phyloP scores from a whole-genome alignment of 35 echinoderm and acorn worm genomes.

The Heliocidaris tuberculata region DNA sequence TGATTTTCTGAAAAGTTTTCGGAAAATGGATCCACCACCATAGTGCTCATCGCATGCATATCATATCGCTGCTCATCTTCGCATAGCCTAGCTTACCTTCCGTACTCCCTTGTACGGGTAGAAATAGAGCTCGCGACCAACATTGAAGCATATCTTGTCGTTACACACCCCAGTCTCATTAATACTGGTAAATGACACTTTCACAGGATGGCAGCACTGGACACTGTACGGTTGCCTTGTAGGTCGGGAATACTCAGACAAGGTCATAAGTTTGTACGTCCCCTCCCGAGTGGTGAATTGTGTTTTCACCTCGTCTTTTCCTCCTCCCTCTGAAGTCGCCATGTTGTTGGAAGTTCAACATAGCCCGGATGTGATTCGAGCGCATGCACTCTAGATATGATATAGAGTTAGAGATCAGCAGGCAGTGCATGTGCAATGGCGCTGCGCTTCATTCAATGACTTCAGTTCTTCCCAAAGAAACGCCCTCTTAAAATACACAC shows the following conservation, averaged over 20 bases:
- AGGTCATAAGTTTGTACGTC: conserved; percentile 93
- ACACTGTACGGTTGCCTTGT: conserved; percentile 88
- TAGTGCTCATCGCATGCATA: too few relatives aligned
- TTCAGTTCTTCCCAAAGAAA: too few relatives aligned
- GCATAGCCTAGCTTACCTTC: conserved; percentile 96
- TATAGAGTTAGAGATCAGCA: too few relatives aligned
- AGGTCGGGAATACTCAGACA: conserved; percentile 96
- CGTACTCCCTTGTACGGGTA: conserved; percentile 99
- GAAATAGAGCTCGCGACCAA: conserved; percentile 97
- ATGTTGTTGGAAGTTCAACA: conserved; percentile 73
- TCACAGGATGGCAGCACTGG: conserved; percentile 90
- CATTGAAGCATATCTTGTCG: conserved; percentile 99
- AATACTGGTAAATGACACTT: conserved; percentile 91
- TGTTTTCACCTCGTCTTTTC: conserved; percentile 98
- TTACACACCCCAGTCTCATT: conserved; percentile 85
- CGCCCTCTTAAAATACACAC: too few relatives aligned
- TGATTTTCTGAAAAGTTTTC: too few relatives aligned
- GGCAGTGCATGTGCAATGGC: too few relatives aligned
- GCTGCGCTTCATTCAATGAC: too few relatives aligned
- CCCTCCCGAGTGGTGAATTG: conserved; percentile 98
- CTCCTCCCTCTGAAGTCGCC: conserved; percentile 93
- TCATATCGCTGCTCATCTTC: not conserved
- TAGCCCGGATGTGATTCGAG: conserved; percentile 63
- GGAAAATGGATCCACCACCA: too few relatives aligned
- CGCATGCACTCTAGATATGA: not conserved